A percentile compares a stretch with the other conserved stretches of the same genome.
Evolutionary conservation across 2,888 invertebrate genomes (phyloP).

Genomic region (Zygothrica quintamaculata): DNA sequence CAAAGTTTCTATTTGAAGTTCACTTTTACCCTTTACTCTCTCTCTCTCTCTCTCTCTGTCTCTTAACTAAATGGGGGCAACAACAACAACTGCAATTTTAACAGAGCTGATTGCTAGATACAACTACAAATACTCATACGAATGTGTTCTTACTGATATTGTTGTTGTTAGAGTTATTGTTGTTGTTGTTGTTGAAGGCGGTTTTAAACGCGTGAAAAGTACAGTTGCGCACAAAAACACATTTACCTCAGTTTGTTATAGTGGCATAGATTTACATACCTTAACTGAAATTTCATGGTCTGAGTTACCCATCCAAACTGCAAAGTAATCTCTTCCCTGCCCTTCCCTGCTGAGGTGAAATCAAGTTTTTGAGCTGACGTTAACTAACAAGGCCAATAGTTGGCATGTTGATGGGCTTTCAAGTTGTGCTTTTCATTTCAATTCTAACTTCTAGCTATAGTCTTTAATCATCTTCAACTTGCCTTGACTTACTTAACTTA

Average conservation of each 20-base stretch:
- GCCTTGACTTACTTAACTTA: too few species aligned
- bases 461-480: too few species aligned
- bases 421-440: slow-evolving; percentile 16
- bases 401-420: slow-evolving; percentile 51
- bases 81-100: slow-evolving; percentile 38
- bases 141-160: not conserved
- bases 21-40: too few species aligned
- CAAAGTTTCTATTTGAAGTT: slow-evolving; percentile 54
- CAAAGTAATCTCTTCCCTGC: not conserved
- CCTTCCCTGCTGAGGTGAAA: slow-evolving; percentile 12
- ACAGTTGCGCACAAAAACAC: slow-evolving; percentile 57
- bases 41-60: too few species aligned
- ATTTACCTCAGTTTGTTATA: slow-evolving; percentile 28
- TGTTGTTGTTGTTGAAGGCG: slow-evolving; percentile 41
- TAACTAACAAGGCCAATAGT: slow-evolving; percentile 61
- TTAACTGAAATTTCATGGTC: slow-evolving; percentile 21
- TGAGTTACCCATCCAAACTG: slow-evolving; percentile 8
- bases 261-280: slow-evolving; percentile 32
- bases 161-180: slow-evolving; percentile 5
- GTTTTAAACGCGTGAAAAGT: slow-evolving; percentile 63
- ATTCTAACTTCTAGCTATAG: too few species aligned
- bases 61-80: slow-evolving; percentile 46
- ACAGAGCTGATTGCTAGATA: slow-evolving; percentile 40
- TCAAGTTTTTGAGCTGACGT: slow-evolving; percentile 46
- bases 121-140: not conserved